Base-by-base conservation (phyloP, 2,113 vertebrate species). In the Brachionichthys hirsutus region DNA sequence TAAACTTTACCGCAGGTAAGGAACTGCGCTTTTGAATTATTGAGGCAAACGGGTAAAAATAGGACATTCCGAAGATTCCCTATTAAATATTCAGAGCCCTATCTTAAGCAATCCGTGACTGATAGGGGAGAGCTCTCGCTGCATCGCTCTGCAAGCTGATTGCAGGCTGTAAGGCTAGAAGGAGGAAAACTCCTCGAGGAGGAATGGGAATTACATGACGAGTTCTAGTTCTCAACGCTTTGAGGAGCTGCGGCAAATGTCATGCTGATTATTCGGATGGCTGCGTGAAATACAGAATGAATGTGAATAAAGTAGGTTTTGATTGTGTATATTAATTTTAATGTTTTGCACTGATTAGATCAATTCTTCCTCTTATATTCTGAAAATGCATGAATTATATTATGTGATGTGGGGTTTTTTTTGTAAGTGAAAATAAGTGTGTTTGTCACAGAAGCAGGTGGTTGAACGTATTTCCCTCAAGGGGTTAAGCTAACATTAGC, bases 21-120 rank as follows among this genome's bases (percentile, higher is more conserved):
- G 67, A 77, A 59, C 54, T 40, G 36, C 3, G 53, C 70, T 82
- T 38, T 79, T 89, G 79, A 89, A 90, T 89, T 88, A 90, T 89
- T 90, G 76, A 89, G 77, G 57, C 55, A 38, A 62, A 58, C 57
- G 61, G 85, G 87, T 88, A 88, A 88, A 90, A 91, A 90, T 88
- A 90, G 87, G 65, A n/a, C 64, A 38, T 87, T 83, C 59, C 76
- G 67, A 85, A 89, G 73, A 74, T 18, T 55, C 53, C 44, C 42
- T 56, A 85, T 87, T 74, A 89, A 85, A 87, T 84, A 86, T 87
- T 89, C 79, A 89, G 68, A 53, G 70, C 46, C 49, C n/a, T 76
- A 81, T 85, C 81, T 86, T 79, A 71, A 78, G 76, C 68, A 64
- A 61, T 64, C 67, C 54, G 48, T n/a, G 48, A 38, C 59, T 73